A percentile compares a stretch with the other conserved stretches of the same genome.
Conservation (phyloP, 2,113 vertebrate genomes). For the Hylia prasina region DNA sequence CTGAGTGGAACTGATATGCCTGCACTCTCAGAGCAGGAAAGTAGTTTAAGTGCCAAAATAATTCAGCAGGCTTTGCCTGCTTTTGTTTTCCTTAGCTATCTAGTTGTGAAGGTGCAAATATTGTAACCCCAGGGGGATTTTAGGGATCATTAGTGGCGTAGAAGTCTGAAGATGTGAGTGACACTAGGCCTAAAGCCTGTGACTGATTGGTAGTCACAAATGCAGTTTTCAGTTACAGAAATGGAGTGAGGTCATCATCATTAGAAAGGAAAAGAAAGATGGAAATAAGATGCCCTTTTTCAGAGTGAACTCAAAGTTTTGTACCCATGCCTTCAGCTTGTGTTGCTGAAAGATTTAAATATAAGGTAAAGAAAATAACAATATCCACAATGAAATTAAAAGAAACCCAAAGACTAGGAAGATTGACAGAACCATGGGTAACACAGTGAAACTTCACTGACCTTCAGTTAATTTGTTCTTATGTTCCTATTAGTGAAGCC, state of each 20-base stretch:
- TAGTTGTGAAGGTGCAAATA: background rate
- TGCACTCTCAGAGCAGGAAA: background rate
- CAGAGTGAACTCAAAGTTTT: slow-evolving; percentile 24
- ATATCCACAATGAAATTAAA: background rate
- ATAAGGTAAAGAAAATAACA: background rate
- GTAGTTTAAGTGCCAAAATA: background rate
- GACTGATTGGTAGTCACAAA: slow-evolving; percentile 37
- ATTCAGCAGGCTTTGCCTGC: background rate
- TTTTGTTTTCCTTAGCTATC: slow-evolving; percentile 2
- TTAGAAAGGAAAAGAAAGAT: slow-evolving; percentile 56
- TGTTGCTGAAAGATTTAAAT: background rate
- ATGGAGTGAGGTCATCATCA: slow-evolving; percentile 50
- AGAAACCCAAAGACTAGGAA: background rate
- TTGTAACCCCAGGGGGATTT: background rate
- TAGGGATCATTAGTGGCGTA: background rate
- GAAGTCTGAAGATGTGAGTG: background rate
- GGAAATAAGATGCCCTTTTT: slow-evolving; percentile 30
- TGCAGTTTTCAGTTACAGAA: slow-evolving; percentile 52
- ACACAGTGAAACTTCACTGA: background rate
- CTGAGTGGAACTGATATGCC: background rate
- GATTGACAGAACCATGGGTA: background rate
- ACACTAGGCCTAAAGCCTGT: slow-evolving; percentile 15
- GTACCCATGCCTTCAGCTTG: background rate
- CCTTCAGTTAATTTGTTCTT: slow-evolving; percentile 36
- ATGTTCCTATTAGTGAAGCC: slow-evolving; percentile 4